Conservation (phyloP, 2,797 vertebrate genomes). For the Phrynocephalus vlangalii region DNA sequence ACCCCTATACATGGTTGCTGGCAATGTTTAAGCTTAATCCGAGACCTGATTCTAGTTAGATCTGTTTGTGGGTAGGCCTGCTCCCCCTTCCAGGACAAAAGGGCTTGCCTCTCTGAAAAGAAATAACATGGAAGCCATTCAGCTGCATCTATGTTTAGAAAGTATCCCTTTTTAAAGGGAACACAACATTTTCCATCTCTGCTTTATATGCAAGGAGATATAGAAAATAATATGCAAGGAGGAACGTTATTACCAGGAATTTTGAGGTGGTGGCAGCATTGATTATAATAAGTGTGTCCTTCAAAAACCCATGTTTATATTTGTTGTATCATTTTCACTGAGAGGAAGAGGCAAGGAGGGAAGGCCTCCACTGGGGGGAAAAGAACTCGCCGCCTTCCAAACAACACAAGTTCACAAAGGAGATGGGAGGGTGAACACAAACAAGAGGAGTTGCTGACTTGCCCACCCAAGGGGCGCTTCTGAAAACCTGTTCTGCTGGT, state of each 20-base stretch:
- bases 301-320: background rate
- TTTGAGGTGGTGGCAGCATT: background rate
- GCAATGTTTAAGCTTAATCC: background rate
- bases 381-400: background rate
- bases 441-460: background rate
- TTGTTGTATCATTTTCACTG: background rate
- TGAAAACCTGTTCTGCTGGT: constrained; percentile 3
- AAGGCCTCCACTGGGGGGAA: constrained; percentile 12
- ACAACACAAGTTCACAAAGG: background rate
- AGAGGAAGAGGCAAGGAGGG: constrained; percentile 1
- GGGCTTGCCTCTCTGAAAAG: background rate
- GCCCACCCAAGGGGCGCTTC: background rate
- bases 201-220: background rate
- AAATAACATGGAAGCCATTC: background rate
- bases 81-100: background rate
- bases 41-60: background rate
- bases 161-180: no score
- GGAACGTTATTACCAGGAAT: background rate
- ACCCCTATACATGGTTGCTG: background rate
- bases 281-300: background rate
- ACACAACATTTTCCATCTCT: background rate
- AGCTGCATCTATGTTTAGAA: background rate
- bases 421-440: background rate
- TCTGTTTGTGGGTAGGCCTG: background rate
- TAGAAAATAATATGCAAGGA: background rate